phyloP scores from a whole-genome alignment of 2,113 vertebrate species.

The Cryptoleucopteryx plumbea region DNA sequence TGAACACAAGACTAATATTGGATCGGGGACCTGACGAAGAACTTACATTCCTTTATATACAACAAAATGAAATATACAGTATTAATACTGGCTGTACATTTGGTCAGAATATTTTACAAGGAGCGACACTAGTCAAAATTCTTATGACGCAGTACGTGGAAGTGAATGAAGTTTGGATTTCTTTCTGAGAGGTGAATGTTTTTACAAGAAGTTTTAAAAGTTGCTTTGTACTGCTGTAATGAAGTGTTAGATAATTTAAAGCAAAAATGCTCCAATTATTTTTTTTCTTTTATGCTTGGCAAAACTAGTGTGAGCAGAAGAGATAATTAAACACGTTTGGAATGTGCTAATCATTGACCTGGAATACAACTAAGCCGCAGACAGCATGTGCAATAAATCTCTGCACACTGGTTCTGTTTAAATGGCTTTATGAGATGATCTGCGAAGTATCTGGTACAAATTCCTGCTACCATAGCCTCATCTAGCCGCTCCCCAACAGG shows the following conservation, averaged over 20 bases:
- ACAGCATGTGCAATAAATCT: not conserved
- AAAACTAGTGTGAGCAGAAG: not conserved
- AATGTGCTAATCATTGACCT: not conserved
- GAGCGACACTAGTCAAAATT: not conserved
- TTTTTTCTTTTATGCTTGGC: not conserved
- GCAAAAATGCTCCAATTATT: not conserved
- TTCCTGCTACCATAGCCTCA: not conserved
- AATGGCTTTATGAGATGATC: not conserved
- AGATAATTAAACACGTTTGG: not conserved
- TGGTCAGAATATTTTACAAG: conserved; percentile 46
- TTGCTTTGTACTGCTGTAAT: not conserved
- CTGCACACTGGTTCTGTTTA: not conserved
- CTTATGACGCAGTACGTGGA: accelerated
- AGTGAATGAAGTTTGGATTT: not conserved
- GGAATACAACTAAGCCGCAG: not conserved
- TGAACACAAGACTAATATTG: conserved; percentile 58
- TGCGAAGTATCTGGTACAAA: not conserved
- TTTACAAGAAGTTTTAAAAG: not conserved
- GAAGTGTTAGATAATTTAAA: not conserved
- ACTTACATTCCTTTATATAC: conserved; percentile 74
- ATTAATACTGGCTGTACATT: conserved; percentile 53
- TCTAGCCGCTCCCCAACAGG: not conserved
- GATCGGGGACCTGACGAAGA: conserved; percentile 38
- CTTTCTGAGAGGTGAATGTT: not conserved
- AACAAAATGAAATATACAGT: conserved; percentile 64